These are phyloP conservation scores for Coracias cyanogaster DNA, from an alignment of 2,797 vertebrate species.

Conservation along the genomic window DNA sequence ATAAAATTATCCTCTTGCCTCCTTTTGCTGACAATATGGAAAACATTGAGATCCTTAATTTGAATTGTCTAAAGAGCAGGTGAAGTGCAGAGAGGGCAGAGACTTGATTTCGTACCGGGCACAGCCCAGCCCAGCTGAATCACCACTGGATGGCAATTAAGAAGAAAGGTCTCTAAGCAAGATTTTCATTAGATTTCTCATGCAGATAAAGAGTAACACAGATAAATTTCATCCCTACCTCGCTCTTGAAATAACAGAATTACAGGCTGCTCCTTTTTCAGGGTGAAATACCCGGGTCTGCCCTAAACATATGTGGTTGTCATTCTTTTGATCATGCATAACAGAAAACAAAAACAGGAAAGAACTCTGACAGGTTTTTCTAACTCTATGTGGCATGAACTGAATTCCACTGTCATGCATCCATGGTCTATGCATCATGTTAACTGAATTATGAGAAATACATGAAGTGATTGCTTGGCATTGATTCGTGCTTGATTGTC, in stretches of 20 bases:
- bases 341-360: not conserved
- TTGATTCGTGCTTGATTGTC: not conserved
- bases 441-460: not conserved
- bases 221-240: not conserved
- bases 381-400: not conserved
- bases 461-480: not conserved
- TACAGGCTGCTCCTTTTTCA: not conserved
- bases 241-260: not conserved
- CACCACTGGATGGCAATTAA: not conserved
- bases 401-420: not conserved
- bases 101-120: not conserved
- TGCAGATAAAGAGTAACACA: not conserved
- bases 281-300: not conserved
- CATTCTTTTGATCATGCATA: not conserved
- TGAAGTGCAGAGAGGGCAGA: not conserved
- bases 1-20: not conserved
- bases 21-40: not conserved
- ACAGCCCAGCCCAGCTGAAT: not conserved
- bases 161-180: not conserved
- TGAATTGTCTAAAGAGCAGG: not conserved
- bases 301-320: not conserved
- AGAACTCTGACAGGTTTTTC: not conserved
- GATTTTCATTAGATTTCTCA: not conserved
- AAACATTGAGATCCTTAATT: not conserved
- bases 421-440: fast-evolving